phyloP scores from a whole-genome alignment of 2,113 vertebrate species.

The Halcyon malimbica region DNA sequence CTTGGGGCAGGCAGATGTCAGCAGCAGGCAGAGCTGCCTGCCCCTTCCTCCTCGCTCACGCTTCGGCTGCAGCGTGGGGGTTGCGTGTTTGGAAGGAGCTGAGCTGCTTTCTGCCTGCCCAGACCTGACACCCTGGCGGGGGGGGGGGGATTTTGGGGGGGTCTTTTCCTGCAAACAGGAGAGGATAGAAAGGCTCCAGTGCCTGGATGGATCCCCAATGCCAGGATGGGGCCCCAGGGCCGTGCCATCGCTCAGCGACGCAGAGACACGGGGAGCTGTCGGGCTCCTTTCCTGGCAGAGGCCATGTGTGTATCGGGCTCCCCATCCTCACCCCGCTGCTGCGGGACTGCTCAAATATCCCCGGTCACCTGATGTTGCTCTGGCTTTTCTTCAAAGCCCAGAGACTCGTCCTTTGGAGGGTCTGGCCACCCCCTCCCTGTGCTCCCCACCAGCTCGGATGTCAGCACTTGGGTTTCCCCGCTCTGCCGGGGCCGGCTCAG shows the following conservation, averaged over 20 bases:
- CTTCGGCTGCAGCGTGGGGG: not conserved
- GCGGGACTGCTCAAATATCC: not conserved
- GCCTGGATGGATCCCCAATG: not conserved
- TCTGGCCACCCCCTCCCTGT: not conserved
- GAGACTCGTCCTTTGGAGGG: not conserved
- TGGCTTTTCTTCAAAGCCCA: not conserved
- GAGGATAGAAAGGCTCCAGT: not conserved
- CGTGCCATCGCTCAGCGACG: not conserved
- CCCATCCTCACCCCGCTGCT: not conserved
- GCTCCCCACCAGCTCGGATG: not conserved
- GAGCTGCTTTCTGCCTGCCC: slow-evolving; percentile 29
- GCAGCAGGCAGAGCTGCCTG: not conserved
- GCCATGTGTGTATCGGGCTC: not conserved
- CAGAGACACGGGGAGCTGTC: accelerated
- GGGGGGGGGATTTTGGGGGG: not conserved
- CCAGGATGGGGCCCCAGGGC: not conserved
- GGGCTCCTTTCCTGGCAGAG: not conserved
- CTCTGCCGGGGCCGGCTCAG: not conserved
- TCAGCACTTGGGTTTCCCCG: slow-evolving; percentile 5
- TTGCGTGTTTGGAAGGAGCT: not conserved
- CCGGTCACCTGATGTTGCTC: not conserved
- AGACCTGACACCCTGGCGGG: not conserved
- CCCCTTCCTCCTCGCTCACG: accelerated
- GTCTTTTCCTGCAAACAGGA: not conserved
- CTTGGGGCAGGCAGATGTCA: not conserved